Conservation (phyloP, 2,113 vertebrate genomes). For the Callipepla squamata region DNA sequence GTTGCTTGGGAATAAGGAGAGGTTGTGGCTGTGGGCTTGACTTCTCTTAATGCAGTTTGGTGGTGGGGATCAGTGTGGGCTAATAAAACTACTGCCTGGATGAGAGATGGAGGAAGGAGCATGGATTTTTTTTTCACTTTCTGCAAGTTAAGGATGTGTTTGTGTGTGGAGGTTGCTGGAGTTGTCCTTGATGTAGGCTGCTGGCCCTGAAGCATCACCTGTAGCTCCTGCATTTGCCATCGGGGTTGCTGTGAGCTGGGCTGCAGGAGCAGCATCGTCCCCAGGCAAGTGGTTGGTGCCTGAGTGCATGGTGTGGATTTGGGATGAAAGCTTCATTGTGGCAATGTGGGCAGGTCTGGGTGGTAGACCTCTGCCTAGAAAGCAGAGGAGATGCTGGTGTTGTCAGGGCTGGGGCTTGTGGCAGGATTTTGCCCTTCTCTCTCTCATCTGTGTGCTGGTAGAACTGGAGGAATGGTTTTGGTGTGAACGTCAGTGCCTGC, state of each 20-base stretch:
- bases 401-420: background rate
- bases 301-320: background rate
- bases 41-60: background rate
- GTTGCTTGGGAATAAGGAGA: background rate
- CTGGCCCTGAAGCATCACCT: background rate
- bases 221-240: background rate
- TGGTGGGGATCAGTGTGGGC: background rate
- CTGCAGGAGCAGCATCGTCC: background rate
- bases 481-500: background rate
- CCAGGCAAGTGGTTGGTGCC: background rate
- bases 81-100: background rate
- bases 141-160: accelerated
- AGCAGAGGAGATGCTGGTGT: background rate
- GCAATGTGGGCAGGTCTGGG: background rate
- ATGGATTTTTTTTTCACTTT: background rate
- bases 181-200: background rate
- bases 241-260: too few species aligned
- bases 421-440: background rate
- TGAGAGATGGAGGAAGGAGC: background rate
- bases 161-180: background rate
- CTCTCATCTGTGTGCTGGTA: background rate
- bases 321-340: background rate
- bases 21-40: background rate
- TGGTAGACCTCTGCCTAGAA: background rate
- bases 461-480: background rate